phyloP scores from a whole-genome alignment of 1,140 invertebrate species.

The Phthorimaea operculella region DNA sequence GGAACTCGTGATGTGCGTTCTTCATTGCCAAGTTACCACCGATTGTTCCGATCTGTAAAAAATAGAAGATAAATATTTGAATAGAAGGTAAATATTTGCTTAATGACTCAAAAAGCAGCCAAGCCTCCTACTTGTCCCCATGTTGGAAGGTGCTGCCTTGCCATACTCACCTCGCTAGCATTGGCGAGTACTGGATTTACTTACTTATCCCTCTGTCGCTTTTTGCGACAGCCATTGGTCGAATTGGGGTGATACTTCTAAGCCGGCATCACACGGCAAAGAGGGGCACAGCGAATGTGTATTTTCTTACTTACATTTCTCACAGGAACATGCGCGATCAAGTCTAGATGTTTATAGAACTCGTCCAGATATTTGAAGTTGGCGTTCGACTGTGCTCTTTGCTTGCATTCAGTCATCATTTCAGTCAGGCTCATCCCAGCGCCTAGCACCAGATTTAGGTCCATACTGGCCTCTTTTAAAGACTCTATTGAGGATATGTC shows the following conservation, averaged over 20 bases:
- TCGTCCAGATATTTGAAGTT: constrained; percentile 64
- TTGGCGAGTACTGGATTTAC: no score
- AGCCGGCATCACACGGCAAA: no score
- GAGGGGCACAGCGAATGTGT: no score
- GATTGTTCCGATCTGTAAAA: constrained; percentile 70
- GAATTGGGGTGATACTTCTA: no score
- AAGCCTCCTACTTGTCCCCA: no score
- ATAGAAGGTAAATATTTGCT: no score
- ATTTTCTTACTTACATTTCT: constrained; percentile 71
- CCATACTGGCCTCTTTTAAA: constrained; percentile 68
- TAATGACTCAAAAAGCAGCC: no score
- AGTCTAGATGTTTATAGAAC: constrained; percentile 70
- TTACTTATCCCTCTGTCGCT: no score
- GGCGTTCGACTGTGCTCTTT: constrained; percentile 58
- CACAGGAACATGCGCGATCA: constrained; percentile 78
- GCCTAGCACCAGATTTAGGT: constrained; percentile 70
- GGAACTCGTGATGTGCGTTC: constrained; percentile 74
- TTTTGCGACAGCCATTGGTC: no score
- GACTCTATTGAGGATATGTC: constrained; percentile 71
- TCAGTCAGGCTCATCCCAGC: constrained; percentile 74
- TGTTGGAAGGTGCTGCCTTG: no score
- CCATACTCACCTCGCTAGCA: no score
- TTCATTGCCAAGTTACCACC: constrained; percentile 82
- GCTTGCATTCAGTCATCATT: constrained; percentile 71
- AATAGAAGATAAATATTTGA: no score